Base-by-base conservation (phyloP, 1,140 invertebrate species). In the Drosophila erecta region DNA sequence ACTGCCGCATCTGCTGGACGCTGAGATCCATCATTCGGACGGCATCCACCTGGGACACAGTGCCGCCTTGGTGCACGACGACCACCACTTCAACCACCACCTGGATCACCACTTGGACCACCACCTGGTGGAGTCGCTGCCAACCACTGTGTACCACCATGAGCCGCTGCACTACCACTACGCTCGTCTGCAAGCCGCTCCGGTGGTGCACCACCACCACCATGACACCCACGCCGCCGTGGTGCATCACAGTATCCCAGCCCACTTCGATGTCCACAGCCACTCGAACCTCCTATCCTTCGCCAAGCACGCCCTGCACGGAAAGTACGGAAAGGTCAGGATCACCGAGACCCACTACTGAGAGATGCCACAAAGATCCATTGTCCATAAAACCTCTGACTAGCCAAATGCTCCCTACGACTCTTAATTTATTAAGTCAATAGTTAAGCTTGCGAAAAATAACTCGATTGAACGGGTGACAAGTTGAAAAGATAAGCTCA, bases 261-360 rank as follows among this genome's bases (percentile, higher is more conserved):
- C 81, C 47, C 85, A 90, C 46, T 55, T 81, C 50, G 83, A 91
- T 46, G 69, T 76, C 15, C 79, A 90, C 41, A 81, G 65, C 33
- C 90, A 90, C 38, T 65, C 81, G 30, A 86, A 90, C 62, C 56
- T 91, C 12, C 46, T 91, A 67, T 72, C 90, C 72, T 89, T 91
- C 57, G 90, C 90, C 71, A 91, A 91, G 24, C 90, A 91, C 51
- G 77, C 90, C 37, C 66, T 91, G 50, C 90, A 91, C 24, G 90
- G 86, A 37, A 91, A 91, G 57, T 91, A 80, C 24, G 90, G 90
- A 62, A 91, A 91, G 59, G 86, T 91, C 41, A 76, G 74, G 61
- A 90, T 91, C 56, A 91, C 87, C 24, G 90, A 91, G 74, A 91
- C 84, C 15, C 90, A 90, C 83, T 91, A 91, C 57, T 91, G 61